Evolutionary conservation across 2,888 invertebrate genomes (phyloP).

Genomic region (Tillus elongatus): DNA sequence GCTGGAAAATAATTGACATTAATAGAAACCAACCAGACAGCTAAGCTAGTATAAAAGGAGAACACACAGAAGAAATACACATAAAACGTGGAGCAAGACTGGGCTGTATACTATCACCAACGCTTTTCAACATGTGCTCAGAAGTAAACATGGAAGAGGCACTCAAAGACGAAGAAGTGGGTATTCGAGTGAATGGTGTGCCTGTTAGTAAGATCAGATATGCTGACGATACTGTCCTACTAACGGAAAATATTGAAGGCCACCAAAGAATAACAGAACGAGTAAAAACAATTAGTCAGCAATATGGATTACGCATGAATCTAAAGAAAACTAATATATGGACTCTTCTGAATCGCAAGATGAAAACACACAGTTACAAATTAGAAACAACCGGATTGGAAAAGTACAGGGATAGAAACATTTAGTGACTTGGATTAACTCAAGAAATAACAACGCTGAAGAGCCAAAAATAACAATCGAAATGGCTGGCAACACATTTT

Average conservation of each 20-base stretch:
- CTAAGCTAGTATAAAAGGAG: too few relatives aligned
- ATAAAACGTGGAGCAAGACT: slow-evolving; percentile 1
- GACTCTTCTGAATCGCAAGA: too few relatives aligned
- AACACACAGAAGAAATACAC: too few relatives aligned
- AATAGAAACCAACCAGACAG: too few relatives aligned
- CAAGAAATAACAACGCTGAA: slow-evolving; percentile 3
- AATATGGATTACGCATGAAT: slow-evolving; percentile 7
- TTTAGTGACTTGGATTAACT: slow-evolving; percentile 4
- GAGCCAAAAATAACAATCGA: neutral
- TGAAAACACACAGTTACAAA: neutral
- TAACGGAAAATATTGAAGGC: slow-evolving; percentile 5
- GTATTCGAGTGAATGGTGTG: slow-evolving; percentile 5
- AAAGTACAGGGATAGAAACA: slow-evolving; percentile 6
- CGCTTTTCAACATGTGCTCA: slow-evolving; percentile 7
- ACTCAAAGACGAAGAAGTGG: neutral
- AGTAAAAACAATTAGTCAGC: neutral
- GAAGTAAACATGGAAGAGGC: neutral
- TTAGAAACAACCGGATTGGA: slow-evolving; percentile 5
- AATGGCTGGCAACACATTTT: too few relatives aligned
- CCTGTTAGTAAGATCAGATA: slow-evolving; percentile 8
- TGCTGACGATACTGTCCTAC: slow-evolving; percentile 8
- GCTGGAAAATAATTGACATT: too few relatives aligned
- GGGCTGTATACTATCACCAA: slow-evolving; percentile 9
- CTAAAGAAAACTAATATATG: slow-evolving; percentile 10
- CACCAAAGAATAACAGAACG: neutral